phyloP scores from a whole-genome alignment of 2,797 vertebrate species.

The Emydoidea blandingii region DNA sequence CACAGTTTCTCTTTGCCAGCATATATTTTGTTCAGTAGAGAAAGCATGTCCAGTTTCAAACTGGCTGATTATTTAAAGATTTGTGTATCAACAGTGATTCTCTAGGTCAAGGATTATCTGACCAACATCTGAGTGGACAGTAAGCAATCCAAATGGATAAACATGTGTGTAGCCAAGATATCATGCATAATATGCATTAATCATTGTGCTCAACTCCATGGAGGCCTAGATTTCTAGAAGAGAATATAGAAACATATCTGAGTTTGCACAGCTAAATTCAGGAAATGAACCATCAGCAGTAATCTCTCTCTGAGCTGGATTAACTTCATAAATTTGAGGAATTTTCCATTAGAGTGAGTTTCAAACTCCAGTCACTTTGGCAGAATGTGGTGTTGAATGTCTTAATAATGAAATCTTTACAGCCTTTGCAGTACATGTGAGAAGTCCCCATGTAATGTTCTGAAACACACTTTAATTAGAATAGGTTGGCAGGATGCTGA shows the following conservation, averaged over 20 bases:
- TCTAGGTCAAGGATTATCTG: slow-evolving; percentile 4
- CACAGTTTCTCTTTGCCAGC: background rate
- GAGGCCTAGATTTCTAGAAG: background rate
- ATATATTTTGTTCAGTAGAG: background rate
- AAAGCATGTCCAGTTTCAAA: background rate
- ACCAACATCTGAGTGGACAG: background rate
- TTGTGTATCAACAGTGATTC: slow-evolving; percentile 3
- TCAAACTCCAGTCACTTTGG: background rate
- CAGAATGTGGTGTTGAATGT: background rate
- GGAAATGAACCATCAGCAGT: slow-evolving; percentile 5
- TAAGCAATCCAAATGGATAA: background rate
- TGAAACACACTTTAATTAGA: background rate
- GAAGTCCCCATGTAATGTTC: background rate
- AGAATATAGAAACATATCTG: background rate
- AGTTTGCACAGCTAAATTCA: background rate
- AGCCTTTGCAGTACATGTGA: background rate
- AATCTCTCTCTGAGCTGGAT: background rate
- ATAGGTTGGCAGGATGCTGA: background rate
- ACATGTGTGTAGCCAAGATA: background rate
- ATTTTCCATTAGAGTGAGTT: background rate
- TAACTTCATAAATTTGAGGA: background rate
- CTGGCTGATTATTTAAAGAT: background rate
- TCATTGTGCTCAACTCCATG: background rate
- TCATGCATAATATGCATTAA: slow-evolving; percentile 7
- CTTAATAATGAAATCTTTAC: background rate